Percentiles rank a stretch among this genome's conserved stretches.
Evolutionary conservation across 2,888 invertebrate genomes (phyloP).

Genomic region (Gisinianus flammeolus): DNA sequence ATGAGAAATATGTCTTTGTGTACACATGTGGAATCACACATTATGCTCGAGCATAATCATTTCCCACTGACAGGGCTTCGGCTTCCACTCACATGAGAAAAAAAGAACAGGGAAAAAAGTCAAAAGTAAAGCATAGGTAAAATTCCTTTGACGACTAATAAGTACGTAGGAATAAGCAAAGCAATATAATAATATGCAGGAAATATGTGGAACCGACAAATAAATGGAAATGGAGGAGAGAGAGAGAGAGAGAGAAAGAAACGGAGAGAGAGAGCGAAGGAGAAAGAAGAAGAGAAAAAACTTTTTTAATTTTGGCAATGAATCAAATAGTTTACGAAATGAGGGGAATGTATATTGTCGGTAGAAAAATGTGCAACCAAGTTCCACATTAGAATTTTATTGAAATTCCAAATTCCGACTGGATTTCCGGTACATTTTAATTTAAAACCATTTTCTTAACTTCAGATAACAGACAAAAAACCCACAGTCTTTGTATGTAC

Average conservation of each 20-base stretch:
- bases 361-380: conserved; percentile 7
- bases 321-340: conserved; percentile 38
- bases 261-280: neutral
- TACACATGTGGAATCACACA: neutral
- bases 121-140: conserved; percentile 2
- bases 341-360: conserved; percentile 36
- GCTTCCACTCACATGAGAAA: neutral
- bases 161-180: neutral
- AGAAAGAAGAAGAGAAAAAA: neutral
- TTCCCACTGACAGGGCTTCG: conserved; percentile 2
- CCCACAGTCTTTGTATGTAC: conserved; percentile 6
- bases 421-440: conserved; percentile 31
- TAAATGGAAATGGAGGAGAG: neutral
- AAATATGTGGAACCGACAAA: neutral
- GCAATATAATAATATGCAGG: neutral
- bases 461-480: conserved; percentile 15
- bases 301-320: conserved; percentile 38
- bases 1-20: neutral
- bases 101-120: neutral
- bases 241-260: conserved; percentile 1
- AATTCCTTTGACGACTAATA: conserved; percentile 22
- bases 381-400: conserved; percentile 20
- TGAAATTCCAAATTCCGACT: conserved; percentile 34
- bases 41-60: conserved; percentile 8
- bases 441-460: conserved; percentile 24